Conservation (phyloP, 2,113 vertebrate species). For the Tinamus guttatus region DNA sequence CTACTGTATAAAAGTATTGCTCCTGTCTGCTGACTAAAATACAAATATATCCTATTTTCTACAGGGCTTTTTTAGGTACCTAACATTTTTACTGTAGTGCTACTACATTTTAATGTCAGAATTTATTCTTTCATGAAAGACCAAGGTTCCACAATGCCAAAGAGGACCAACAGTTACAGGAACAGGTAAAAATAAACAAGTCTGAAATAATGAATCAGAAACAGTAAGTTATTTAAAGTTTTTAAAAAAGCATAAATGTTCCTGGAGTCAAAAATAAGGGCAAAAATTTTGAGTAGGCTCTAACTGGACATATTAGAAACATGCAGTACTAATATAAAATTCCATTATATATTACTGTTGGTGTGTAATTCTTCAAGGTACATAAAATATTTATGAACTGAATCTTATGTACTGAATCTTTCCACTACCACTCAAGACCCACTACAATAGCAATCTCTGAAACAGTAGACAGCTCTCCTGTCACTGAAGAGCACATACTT, state of each 20-base stretch:
- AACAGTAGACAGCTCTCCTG: background rate
- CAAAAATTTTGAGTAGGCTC: background rate
- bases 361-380: background rate
- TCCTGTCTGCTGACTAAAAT: background rate
- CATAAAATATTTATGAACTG: background rate
- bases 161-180: background rate
- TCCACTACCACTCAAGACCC: background rate
- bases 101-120: background rate
- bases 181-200: background rate
- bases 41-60: background rate
- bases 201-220: background rate
- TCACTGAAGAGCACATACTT: background rate
- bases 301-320: background rate
- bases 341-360: background rate
- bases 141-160: background rate
- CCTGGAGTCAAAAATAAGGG: background rate
- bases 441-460: background rate
- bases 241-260: background rate
- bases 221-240: background rate
- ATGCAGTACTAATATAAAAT: background rate
- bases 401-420: background rate
- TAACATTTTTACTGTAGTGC: background rate
- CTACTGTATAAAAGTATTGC: background rate
- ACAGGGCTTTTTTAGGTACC: background rate
- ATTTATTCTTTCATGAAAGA: background rate